Evolutionary conservation across 2,888 invertebrate species (phyloP).

Genomic region (Folsomia manolachei): DNA sequence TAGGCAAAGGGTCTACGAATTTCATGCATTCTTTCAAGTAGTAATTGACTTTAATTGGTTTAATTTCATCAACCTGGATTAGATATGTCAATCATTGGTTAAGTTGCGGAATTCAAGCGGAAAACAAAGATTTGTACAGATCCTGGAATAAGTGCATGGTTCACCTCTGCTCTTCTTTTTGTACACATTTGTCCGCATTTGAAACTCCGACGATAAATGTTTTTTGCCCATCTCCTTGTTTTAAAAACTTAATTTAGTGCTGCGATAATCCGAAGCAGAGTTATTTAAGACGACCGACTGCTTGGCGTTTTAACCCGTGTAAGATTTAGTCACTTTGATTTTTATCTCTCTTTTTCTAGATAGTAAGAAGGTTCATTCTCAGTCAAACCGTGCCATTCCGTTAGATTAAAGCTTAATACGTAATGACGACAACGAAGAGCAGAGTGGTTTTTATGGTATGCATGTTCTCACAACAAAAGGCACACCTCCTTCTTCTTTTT

Average conservation of each 20-base stretch:
- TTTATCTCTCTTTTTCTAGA: slow-evolving; percentile 2
- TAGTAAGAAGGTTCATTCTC: too few relatives aligned
- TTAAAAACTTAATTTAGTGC: background rate
- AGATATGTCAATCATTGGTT: background rate
- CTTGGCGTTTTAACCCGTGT: background rate
- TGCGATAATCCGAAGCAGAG: background rate
- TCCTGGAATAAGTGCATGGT: background rate
- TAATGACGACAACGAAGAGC: background rate
- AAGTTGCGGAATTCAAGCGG: background rate
- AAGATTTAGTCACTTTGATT: background rate
- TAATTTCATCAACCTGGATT: background rate
- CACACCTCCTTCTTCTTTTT: slow-evolving; percentile 39
- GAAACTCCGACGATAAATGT: background rate
- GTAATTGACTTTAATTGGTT: background rate
- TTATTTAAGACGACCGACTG: too few relatives aligned
- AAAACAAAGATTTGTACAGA: background rate
- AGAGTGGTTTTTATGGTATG: slow-evolving; percentile 5
- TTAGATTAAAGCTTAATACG: background rate
- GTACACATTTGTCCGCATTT: background rate
- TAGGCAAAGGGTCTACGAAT: too few relatives aligned
- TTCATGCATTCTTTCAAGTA: background rate
- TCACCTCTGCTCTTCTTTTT: background rate
- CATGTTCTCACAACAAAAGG: slow-evolving; percentile 18
- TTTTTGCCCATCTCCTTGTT: too few relatives aligned
- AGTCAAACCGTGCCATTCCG: background rate